Evolutionary conservation across 2,113 vertebrate genomes (phyloP), one percentile per base, ranked within the genome.

Genomic region (Climacteris rufus): DNA sequence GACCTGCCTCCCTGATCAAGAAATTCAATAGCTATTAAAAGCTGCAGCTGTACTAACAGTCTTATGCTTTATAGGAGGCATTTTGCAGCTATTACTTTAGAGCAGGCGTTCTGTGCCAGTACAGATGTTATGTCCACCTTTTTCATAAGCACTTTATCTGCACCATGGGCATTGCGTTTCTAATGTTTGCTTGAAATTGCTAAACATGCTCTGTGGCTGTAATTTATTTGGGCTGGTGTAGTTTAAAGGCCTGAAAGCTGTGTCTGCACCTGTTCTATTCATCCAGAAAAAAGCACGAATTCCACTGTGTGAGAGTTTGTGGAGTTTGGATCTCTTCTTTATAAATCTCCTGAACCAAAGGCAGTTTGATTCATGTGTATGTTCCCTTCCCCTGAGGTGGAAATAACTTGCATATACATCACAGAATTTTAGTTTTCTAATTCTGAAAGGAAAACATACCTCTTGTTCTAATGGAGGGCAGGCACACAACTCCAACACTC

Each of bases 31-130:
- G 72, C 89, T 91, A 92, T 97, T 96, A 97, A 94, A 95, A 95
- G 83, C 93, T 95, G 95, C 97, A 97, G 97, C 96, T 97, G 95
- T 97, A 96, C 92, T 94, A 96, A 97, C 95, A 96, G 42, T 87
- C 80, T 64, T 92, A 59, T 49, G 65, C 70, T 96, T 96, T 93
- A 95, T 63, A 91, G 95, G 81, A 95, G 94, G 92, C 59, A 89
- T 96, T 97, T 94, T 96, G 92, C 92, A 95, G 90, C 93, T 81
- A 92, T 96, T 93, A 94, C 94, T 95, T 86, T 86, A 70, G 76
- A 89, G 33, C 84, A 92, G 90, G 85, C 87, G 0, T 81, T 86
- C 85, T 5, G 56, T 94, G 90, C 92, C 93, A 94, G 90, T 90
- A 93, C 96, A 96, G 95, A 96, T 96, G 94, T 95, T 94, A 79